Percentiles rank a stretch among this genome's conserved stretches.
Evolutionary conservation across 2,888 invertebrate genomes (phyloP).

Genomic region (Ferdinandea cuprea): DNA sequence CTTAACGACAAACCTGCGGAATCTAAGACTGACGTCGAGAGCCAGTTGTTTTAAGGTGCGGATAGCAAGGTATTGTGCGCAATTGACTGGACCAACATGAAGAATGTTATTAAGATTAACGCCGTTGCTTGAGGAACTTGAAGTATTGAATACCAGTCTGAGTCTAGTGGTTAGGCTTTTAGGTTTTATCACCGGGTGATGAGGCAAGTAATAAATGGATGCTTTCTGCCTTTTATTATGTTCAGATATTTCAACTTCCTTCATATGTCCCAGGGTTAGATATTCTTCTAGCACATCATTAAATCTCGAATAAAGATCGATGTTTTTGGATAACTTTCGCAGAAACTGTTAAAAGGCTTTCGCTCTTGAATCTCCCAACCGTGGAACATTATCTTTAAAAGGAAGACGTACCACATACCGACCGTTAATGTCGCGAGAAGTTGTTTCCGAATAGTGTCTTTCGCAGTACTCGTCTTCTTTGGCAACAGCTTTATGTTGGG

Average conservation of each 20-base stretch:
- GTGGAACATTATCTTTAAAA: neutral
- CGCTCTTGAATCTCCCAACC: neutral
- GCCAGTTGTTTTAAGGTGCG: too few relatives aligned
- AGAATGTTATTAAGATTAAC: neutral
- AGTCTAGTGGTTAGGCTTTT: neutral
- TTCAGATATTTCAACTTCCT: neutral
- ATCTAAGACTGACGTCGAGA: too few relatives aligned
- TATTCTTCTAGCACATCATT: conserved; percentile 1
- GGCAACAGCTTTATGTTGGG: too few relatives aligned
- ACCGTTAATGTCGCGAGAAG: neutral
- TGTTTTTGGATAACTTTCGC: neutral
- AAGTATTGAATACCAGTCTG: neutral
- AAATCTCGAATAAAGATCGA: neutral
- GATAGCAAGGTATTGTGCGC: too few relatives aligned
- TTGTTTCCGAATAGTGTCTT: conserved; percentile 1
- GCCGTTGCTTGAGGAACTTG: neutral
- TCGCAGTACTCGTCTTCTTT: neutral
- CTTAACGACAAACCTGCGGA: too few relatives aligned
- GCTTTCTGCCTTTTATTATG: neutral
- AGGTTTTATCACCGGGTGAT: neutral
- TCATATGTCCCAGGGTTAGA: neutral
- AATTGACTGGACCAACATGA: neutral
- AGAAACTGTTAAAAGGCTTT: conserved; percentile 6
- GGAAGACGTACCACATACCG: neutral
- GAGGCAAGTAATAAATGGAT: neutral